phyloP scores from a whole-genome alignment of 2,888 invertebrate species.

The Dolomedes plantarius region DNA sequence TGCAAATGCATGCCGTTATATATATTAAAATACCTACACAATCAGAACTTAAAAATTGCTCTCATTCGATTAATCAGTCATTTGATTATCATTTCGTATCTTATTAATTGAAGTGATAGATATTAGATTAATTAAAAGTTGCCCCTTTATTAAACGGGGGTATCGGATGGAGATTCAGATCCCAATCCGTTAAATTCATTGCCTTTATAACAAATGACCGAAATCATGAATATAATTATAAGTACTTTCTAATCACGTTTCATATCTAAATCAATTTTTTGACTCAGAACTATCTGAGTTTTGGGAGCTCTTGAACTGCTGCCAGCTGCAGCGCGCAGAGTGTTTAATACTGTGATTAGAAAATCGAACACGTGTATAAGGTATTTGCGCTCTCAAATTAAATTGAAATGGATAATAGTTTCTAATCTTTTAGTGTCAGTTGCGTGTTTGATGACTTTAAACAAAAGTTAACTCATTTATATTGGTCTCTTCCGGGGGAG shows the following conservation, averaged over 20 bases:
- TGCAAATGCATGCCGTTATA: no score
- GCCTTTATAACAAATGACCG: neutral
- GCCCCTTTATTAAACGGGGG: neutral
- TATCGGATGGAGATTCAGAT: neutral
- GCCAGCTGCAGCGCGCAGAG: neutral
- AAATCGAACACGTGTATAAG: neutral
- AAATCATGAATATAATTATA: neutral
- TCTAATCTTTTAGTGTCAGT: neutral
- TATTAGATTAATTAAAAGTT: neutral
- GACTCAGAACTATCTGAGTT: neutral
- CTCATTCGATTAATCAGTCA: no score
- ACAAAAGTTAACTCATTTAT: neutral
- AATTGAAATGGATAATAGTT: neutral
- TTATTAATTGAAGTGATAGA: neutral
- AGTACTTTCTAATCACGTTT: slow-evolving; percentile 4
- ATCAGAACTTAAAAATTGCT: no score
- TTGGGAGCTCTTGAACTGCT: neutral
- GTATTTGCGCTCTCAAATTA: slow-evolving; percentile 5
- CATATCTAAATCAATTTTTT: neutral
- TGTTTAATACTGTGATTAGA: slow-evolving; percentile 2
- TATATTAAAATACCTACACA: no score
- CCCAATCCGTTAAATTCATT: neutral
- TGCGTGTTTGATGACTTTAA: neutral
- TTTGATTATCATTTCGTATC: neutral
- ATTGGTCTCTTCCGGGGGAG: no score